Evolutionary conservation across 2,113 vertebrate species (phyloP), one percentile per base, ranked within the genome.

Genomic region (Xyrauchen texanus): DNA sequence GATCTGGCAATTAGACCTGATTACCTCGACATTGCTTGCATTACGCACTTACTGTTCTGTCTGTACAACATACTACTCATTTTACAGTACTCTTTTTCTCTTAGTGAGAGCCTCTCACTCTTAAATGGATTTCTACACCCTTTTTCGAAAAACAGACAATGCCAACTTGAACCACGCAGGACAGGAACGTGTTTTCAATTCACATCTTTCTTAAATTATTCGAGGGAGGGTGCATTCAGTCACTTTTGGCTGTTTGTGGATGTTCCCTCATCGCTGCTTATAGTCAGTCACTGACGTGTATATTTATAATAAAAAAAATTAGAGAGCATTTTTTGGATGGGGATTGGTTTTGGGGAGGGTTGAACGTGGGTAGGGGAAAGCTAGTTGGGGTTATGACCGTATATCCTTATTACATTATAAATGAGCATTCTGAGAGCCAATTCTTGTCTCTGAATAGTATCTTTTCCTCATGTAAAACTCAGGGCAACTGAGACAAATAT

Each of bases 1-100:
- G 45, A 64, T 67, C 61, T 78, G 70, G 74, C 74, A 58, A 63
- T 81, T 90, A 89, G 90, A 92, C 91, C 90, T 88, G 87, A 91
- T 93, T 93, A 93, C 92, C 93, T 94, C 92, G 88, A 88, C 88
- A 88, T 91, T 90, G 91, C 91, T 89, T 76, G 92, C 91, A 91
- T 91, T 91, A 89, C 91, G 89, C 92, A 92, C 90, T 93, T 92
- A 91, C 80, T 79, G 78, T 53, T 82, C 77, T 80, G 79, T 83
- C 68, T 73, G 76, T 66, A 77, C 15, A 61, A 44, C 62, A 51
- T 83, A 71, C 75, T 60, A 57, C 49, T 75, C 15, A 64, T 69
- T 58, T 42, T 73, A 66, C 62, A 53, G 11, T 72, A 63, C 58
- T 65, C 53, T 66, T 76, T n/a, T 64, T 83, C 61, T 71, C 73